Base-by-base conservation (phyloP, 2,797 vertebrate species). In the Threskiornis aethiopicus region DNA sequence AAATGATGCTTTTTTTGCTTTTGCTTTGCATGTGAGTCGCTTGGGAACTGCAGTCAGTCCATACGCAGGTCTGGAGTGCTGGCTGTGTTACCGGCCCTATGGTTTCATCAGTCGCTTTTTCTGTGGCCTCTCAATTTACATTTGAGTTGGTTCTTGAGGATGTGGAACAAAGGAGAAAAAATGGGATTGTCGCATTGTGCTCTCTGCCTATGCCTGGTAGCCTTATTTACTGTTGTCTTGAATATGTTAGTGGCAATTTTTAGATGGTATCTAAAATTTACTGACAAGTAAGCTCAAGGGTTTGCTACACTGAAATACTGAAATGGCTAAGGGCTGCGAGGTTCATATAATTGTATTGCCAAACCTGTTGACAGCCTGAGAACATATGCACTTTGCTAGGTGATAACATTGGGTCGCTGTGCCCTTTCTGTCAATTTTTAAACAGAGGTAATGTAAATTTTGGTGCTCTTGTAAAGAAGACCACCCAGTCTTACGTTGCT, bases 331-430 rank as follows among this genome's bases (percentile, higher is more conserved):
- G 26, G 26, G 31, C 0, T 1, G 7, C 21, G 26, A 51, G 33
- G 37, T 12, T 9, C 14, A 1, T 5, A 0, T 16, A 58, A 31
- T 3, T 41, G 20, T n/a, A 4, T 69, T 44, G 33, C 21, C 33
- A 44, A 22, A 52, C 4, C 17, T 22, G 33, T 37, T 25, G 41
- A 11, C 20, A 25, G 47, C 31, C 41, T 62, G 65, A 41, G 41
- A 6, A 6, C 3, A 1, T 15, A 2, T 2, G 11, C 20, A 4
- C 0, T 55, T 55, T 25, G 12, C 22, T 18, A 19, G n/a, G 4
- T 55, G n/a, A 33, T 20, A 39, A 18, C 6, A 14, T 16, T 14
- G n/a, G 16, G 16, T 49, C 6, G 4, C n/a, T 39, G 17, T 16
- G 16, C 41, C 29, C 22, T 44, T 44, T 29, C 11, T n/a, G 55